Conservation (phyloP, 2,888 invertebrate species). For the Cyrtodaria siliqua region DNA sequence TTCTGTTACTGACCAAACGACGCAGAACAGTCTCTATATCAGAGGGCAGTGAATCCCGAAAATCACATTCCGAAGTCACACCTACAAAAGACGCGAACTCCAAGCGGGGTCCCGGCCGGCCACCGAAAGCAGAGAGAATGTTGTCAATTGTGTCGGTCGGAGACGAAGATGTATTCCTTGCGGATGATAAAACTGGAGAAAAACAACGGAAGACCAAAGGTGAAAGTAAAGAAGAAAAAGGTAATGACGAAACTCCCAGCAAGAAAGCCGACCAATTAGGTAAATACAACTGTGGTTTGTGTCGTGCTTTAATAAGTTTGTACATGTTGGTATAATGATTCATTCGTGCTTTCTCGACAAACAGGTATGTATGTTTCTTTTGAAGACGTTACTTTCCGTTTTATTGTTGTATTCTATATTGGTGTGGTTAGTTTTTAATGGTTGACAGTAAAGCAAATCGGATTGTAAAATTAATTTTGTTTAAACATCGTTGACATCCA, state of each 20-base stretch:
- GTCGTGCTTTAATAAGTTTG: too few species aligned
- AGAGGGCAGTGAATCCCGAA: conserved; percentile 65
- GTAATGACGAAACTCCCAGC: conserved; percentile 8
- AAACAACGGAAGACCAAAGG: conserved; percentile 26
- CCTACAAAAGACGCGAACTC: not conserved
- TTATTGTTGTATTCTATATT: too few species aligned
- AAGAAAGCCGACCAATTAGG: not conserved
- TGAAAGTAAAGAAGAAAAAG: conserved; percentile 25
- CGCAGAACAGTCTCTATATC: conserved; percentile 89
- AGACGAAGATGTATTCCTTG: conserved; percentile 61
- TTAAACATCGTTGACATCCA: too few species aligned
- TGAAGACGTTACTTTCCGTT: too few species aligned
- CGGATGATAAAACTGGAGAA: conserved; percentile 21
- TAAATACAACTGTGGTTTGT: too few species aligned
- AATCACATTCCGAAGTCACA: conserved; percentile 41
- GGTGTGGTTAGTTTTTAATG: too few species aligned
- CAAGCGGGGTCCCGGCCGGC: conserved; percentile 72
- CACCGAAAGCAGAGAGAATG: conserved; percentile 64
- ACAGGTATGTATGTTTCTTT: too few species aligned
- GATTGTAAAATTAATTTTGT: too few species aligned
- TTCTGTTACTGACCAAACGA: conserved; percentile 92
- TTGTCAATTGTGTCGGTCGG: conserved; percentile 47
- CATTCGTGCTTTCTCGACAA: too few species aligned
- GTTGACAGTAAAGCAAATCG: too few species aligned
- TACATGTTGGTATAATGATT: too few species aligned